These are phyloP conservation scores for Drosophila ezoana DNA, from an alignment of 2,888 invertebrate genomes.

Conservation along the genomic window DNA sequence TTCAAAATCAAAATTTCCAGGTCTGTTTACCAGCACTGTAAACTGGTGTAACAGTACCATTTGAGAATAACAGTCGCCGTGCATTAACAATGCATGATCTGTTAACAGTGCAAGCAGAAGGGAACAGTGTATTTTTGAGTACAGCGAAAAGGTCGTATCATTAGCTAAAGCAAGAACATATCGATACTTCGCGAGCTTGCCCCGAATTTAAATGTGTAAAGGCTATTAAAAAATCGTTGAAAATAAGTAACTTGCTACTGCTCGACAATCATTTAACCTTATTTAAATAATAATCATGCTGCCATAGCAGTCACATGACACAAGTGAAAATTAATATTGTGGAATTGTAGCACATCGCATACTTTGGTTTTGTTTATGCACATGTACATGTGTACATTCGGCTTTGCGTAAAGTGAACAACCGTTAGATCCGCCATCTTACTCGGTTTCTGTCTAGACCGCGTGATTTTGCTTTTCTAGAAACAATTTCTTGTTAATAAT, in stretches of 20 bases:
- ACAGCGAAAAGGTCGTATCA: too few relatives aligned
- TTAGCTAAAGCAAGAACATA: not conserved
- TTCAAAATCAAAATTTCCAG: too few relatives aligned
- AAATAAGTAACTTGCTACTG: not conserved
- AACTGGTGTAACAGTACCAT: not conserved
- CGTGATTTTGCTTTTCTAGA: conserved; percentile 6
- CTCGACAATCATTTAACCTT: fast-evolving
- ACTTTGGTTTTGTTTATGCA: not conserved
- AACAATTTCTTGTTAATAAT: not conserved
- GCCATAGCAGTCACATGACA: not conserved
- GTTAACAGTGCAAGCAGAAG: not conserved
- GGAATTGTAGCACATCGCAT: not conserved
- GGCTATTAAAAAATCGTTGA: not conserved
- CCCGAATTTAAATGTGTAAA: not conserved
- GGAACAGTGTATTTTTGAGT: conserved; percentile 17
- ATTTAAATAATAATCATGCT: not conserved
- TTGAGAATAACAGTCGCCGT: not conserved
- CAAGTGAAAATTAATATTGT: not conserved
- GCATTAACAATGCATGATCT: not conserved
- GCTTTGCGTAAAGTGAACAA: conserved; percentile 17
- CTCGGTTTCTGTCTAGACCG: not conserved
- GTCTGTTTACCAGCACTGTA: not conserved
- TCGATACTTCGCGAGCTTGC: not conserved
- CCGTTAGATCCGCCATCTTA: conserved; percentile 47
- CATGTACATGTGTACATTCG: not conserved